Evolutionary conservation across 1,140 invertebrate species (phyloP).

Genomic region (Oscheius sp.): DNA sequence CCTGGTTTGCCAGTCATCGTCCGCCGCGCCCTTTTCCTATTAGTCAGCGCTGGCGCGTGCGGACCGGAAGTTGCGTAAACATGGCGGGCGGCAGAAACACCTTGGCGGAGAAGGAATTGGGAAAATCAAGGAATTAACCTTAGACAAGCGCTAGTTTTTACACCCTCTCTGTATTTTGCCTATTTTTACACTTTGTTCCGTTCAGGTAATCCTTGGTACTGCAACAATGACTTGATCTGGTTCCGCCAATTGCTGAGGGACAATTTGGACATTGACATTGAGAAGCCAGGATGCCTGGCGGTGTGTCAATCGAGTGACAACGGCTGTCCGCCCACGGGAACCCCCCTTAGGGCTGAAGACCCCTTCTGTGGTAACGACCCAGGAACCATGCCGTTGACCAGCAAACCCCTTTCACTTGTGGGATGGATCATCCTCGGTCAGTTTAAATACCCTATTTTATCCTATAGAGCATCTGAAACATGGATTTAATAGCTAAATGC

Average conservation of each 20-base stretch:
- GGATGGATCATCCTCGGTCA: conserved; percentile 61
- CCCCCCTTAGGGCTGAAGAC: conserved; percentile 50
- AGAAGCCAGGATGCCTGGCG: conserved; percentile 59
- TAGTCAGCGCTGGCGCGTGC: neutral
- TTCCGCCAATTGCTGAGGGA: conserved; percentile 58
- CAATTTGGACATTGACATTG: conserved; percentile 60
- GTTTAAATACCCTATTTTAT: conserved; percentile 9
- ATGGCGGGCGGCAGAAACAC: neutral
- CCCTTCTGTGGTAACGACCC: conserved; percentile 42
- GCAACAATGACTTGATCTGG: conserved; percentile 58
- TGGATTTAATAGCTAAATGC: no score
- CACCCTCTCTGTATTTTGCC: no score
- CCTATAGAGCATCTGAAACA: neutral
- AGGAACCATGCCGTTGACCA: neutral
- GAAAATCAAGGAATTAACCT: no score
- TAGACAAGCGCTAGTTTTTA: no score
- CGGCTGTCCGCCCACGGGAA: conserved; percentile 55
- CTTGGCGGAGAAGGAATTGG: neutral
- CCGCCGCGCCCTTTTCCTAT: neutral
- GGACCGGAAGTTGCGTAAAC: neutral
- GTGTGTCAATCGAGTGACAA: conserved; percentile 47
- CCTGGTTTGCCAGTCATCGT: neutral
- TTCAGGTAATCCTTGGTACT: conserved; percentile 57
- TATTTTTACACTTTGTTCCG: neutral
- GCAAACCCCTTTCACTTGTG: conserved; percentile 51